Evolutionary conservation across 2,888 invertebrate species (phyloP), one percentile per base, ranked within the genome.

Genomic region (Cephus nigrinus): DNA sequence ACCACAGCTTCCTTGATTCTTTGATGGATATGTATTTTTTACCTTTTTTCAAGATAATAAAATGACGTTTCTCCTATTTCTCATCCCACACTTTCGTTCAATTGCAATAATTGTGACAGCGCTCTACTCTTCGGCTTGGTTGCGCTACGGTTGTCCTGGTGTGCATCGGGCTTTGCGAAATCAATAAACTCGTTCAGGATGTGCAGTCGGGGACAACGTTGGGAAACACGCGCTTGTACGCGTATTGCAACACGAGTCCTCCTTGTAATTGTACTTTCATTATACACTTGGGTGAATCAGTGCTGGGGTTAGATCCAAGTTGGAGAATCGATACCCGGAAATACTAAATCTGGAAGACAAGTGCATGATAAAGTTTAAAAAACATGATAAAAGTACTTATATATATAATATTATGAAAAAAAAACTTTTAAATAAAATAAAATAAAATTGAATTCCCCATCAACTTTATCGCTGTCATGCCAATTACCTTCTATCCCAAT

Each of bases 171-270:
- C 84, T 86, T 87, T 87, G 86, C 86, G 91, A 90, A 90, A 90
- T 90, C 88, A 82, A 80, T 82, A 83, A 85, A 86, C 85, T 86
- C 86, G 86, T 86, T 88, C 87, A 87, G 85, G 86, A 88, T 88
- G 55, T 55, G 86, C 87, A 85, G 86, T 82, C 86, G 86, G 81
- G 83, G 86, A 85, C 84, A 88, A 89, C 86, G 87, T 74, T 73
- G 71, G 55, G 35, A 36, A 74, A 71, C 4, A 71, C 71, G 32
- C 71, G 71, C 71, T 71, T 71, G 71, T 71, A 71, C 31, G 32
- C 71, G 71, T 31, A 31, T 88, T 88, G 88, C 88, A 81, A 84
- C 88, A 88, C 82, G 76, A 84, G 83, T 86, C 55, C 23, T 86
- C 84, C 86, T 88, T 88, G 88, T 88, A 85, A 87, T 86, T 85